Base-by-base conservation (phyloP, 2,888 invertebrate species). In the Bibio marci region DNA sequence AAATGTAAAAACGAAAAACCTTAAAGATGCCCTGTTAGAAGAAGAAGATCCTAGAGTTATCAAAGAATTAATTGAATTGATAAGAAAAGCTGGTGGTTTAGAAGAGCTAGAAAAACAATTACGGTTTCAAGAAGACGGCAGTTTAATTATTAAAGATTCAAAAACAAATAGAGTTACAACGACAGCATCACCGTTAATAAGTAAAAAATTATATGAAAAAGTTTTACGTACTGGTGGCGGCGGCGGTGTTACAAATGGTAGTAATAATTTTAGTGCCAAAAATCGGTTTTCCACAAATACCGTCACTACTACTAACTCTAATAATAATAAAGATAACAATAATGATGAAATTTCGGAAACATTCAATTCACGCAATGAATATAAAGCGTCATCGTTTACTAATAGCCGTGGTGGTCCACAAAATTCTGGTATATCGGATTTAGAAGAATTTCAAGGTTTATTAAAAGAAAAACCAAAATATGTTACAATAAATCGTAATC, bases 11-110 rank as follows among this genome's bases (percentile, higher is more conserved):
- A 22, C 37, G 6, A 27, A 25, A 7, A 11, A n/a, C 50, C 37
- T 30, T 6, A 19, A 31, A 22, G 44, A 30, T 2, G 33, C 31
- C 14, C 6, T 37, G 22, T 8, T 22, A 6, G 51, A 51, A 31
- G 58, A 63, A 48, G 64, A 66, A 47, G 61, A 63, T 49, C 58
- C 59, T 0, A 57, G 55, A 47, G 82, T 85, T 1, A 77, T 86
- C 41, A 86, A 86, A 52, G 86, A 87, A 55, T 62, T 87, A 5
- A 77, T 87, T 37, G 79, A 80, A 46, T 66, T 87, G 3, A 86
- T 87, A 46, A 83, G 77, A 55, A 85, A 85, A 72, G 79, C 83
- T 41, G 86, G 85, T 70, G 87, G 88, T 13, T 73, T 88, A 2
- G 87, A 87, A 52, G 80, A 87, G 52, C 56, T 88, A 13, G 87